phyloP scores from a whole-genome alignment of 1,140 invertebrate genomes.

The Pseudachorutes palmiensis region DNA sequence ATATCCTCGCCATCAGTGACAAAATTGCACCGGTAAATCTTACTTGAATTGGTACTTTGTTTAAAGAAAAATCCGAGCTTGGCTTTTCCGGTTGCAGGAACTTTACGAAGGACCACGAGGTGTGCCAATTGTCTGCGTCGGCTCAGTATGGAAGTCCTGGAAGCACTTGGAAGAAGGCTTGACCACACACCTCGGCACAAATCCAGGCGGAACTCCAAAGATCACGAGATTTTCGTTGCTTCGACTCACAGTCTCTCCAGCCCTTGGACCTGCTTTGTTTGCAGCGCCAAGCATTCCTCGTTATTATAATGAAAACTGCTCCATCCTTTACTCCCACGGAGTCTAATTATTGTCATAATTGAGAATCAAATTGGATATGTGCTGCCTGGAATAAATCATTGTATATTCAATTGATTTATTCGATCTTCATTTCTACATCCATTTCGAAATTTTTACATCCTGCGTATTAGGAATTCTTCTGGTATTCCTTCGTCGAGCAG shows the following conservation, averaged over 20 bases:
- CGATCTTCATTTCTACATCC: too few species aligned
- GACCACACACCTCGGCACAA: conserved; percentile 46
- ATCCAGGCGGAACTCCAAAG: conserved; percentile 22
- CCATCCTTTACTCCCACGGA: not conserved
- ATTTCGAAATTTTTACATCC: too few species aligned
- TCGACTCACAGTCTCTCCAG: conserved; percentile 54
- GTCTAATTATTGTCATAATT: too few species aligned
- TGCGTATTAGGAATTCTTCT: not conserved
- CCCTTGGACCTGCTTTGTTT: conserved; percentile 65
- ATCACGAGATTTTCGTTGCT: conserved; percentile 56
- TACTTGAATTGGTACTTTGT: too few species aligned
- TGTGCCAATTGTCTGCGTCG: conserved; percentile 79
- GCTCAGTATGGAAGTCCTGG: conserved; percentile 95
- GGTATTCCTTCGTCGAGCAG: not conserved
- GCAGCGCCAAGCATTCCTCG: conserved; percentile 42
- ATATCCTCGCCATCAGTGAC: conserved; percentile 60
- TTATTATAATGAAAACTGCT: not conserved
- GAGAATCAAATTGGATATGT: too few species aligned
- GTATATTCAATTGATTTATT: too few species aligned
- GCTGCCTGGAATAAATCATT: too few species aligned
- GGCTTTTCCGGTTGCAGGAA: too few species aligned
- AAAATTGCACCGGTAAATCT: conserved; percentile 57
- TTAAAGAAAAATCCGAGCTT: too few species aligned
- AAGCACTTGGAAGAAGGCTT: conserved; percentile 64
- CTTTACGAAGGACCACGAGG: conserved; percentile 52